Percentiles rank a stretch among this genome's conserved stretches.
Evolutionary conservation across 1,140 invertebrate species (phyloP).

Genomic region (Coenobita brevimanus): DNA sequence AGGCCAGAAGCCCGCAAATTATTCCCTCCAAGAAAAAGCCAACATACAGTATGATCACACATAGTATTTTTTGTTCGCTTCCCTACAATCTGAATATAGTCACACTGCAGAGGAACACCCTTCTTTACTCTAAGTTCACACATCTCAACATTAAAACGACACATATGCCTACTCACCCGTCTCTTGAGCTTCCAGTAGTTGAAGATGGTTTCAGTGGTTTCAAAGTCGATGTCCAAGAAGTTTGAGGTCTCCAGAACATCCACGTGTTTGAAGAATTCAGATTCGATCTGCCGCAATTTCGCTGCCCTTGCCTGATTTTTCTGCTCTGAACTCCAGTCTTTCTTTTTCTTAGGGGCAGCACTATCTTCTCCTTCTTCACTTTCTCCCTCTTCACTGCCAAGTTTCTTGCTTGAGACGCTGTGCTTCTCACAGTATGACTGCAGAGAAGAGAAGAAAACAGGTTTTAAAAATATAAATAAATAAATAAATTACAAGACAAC

Average conservation of each 20-base stretch:
- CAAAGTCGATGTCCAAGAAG: slow-evolving; percentile 85
- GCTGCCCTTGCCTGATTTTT: slow-evolving; percentile 88
- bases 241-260: slow-evolving; percentile 81
- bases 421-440: slow-evolving; percentile 96
- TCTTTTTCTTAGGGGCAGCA: slow-evolving; percentile 77
- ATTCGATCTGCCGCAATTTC: slow-evolving; percentile 92
- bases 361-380: slow-evolving; percentile 66
- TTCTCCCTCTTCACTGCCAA: slow-evolving; percentile 80
- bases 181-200: slow-evolving; percentile 97
- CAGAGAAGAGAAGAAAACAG: slow-evolving; percentile 61
- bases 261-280: slow-evolving; percentile 94
- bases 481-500: no score
- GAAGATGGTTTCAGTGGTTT: slow-evolving; percentile 88
- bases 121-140: no score
- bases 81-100: no score
- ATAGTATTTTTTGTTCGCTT: no score
- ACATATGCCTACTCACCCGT: slow-evolving; percentile 71
- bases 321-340: slow-evolving; percentile 93
- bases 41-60: no score
- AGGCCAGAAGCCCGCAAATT: no score
- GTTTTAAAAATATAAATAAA: no score
- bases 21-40: no score
- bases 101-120: no score
- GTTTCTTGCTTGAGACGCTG: slow-evolving; percentile 86
- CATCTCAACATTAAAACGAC: no score